Conservation (phyloP, 2,888 invertebrate genomes). For the Scaptomyza tumidula region DNA sequence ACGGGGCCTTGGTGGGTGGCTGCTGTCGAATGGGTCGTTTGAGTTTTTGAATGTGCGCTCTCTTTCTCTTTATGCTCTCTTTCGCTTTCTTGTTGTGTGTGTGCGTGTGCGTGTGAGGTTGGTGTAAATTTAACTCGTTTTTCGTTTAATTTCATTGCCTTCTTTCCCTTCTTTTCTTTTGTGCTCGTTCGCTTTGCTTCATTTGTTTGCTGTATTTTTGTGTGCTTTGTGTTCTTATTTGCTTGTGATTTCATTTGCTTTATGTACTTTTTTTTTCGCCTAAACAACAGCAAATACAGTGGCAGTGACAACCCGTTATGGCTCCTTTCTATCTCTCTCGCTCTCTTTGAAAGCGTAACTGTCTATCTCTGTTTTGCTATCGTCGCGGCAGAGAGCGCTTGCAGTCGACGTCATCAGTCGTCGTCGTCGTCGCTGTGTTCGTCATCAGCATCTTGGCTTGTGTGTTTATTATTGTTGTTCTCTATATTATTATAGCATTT, state of each 20-base stretch:
- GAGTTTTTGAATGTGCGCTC: constrained; percentile 36
- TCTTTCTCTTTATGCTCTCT: not conserved
- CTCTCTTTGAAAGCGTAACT: not conserved
- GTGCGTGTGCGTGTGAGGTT: constrained; percentile 31
- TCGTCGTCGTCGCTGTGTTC: constrained; percentile 28
- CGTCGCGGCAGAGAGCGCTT: not conserved
- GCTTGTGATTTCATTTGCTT: constrained; percentile 66
- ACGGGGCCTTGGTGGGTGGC: constrained; percentile 47
- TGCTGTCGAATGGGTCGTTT: constrained; percentile 44
- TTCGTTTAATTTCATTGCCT: constrained; percentile 35
- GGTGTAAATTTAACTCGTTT: constrained; percentile 70
- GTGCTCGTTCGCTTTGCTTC: constrained; percentile 49
- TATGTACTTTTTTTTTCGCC: constrained; percentile 26
- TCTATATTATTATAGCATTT: constrained; percentile 59
- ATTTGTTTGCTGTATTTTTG: constrained; percentile 42
- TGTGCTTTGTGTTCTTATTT: constrained; percentile 61
- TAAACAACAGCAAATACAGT: constrained; percentile 28
- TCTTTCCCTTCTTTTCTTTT: constrained; percentile 21
- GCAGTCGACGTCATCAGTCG: constrained; percentile 45
- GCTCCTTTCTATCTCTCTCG: constrained; percentile 21
- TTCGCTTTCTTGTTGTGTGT: constrained; percentile 1
- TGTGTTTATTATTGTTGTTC: constrained; percentile 61
- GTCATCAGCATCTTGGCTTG: constrained; percentile 46
- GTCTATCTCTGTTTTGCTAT: constrained; percentile 11
- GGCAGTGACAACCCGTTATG: constrained; percentile 61